These are phyloP conservation scores for Clupea harengus DNA, from an alignment of 2,113 vertebrate genomes.

Conservation along the genomic window DNA sequence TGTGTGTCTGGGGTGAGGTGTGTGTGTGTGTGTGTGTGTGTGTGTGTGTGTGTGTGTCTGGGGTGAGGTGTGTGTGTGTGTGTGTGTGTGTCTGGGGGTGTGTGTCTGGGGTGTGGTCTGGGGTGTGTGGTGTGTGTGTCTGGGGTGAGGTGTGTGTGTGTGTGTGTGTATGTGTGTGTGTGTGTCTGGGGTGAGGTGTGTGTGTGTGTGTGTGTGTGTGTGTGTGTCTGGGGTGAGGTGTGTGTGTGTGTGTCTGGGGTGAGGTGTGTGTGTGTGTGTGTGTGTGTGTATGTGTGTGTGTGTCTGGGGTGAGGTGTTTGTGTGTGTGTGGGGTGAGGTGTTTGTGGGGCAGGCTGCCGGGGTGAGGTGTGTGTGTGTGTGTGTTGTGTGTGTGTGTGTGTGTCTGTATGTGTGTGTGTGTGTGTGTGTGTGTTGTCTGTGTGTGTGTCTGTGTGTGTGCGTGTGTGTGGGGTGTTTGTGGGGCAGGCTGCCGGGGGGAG, in stretches of 20 bases:
- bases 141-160: neutral
- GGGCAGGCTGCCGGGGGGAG: neutral
- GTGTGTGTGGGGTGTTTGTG: neutral
- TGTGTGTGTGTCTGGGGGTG: neutral
- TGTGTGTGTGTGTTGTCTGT: neutral
- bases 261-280: neutral
- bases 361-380: neutral
- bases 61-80: no score
- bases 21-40: neutral
- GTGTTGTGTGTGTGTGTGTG: no score
- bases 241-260: neutral
- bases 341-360: no score
- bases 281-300: no score
- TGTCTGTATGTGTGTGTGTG: no score
- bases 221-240: neutral
- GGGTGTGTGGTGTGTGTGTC: neutral
- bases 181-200: no score
- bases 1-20: neutral
- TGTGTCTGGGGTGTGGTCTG: no score
- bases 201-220: no score
- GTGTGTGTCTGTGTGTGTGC: neutral
- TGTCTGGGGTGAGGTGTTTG: neutral
- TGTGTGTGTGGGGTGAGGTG: no score
- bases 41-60: no score
- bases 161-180: no score